A percentile compares a stretch with the other conserved stretches of the same genome.
phyloP scores from a whole-genome alignment of 2,113 vertebrate genomes.

The Periophthalmus modestus region DNA sequence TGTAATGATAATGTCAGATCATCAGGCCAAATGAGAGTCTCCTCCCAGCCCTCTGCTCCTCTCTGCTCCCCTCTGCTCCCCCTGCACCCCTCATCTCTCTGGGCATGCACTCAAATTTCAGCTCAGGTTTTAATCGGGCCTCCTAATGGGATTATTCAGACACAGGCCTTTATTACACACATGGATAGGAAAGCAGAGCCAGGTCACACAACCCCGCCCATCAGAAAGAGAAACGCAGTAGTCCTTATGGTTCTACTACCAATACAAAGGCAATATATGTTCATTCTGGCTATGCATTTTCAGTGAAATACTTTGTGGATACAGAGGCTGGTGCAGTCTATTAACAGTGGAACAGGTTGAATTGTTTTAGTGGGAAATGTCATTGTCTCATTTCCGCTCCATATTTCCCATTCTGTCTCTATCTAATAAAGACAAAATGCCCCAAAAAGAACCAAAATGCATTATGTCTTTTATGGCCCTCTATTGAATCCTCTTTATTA shows the following conservation, averaged over 20 bases:
- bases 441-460: background rate
- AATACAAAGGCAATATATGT: background rate
- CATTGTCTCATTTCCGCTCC: background rate
- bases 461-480: background rate
- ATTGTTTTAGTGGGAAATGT: background rate
- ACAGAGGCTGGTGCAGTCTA: background rate
- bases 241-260: background rate
- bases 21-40: conserved; percentile 45
- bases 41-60: conserved; percentile 49
- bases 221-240: conserved; percentile 31
- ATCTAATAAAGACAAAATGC: conserved; percentile 11
- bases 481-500: conserved; percentile 3
- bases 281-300: background rate
- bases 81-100: conserved; percentile 49
- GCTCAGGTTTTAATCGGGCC: conserved; percentile 74
- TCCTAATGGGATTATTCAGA: conserved; percentile 80
- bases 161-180: conserved; percentile 76
- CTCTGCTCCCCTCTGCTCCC: conserved; percentile 35
- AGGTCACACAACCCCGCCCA: conserved; percentile 63
- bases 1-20: conserved; percentile 57
- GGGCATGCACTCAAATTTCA: conserved; percentile 73
- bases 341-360: background rate
- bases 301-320: background rate
- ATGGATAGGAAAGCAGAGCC: conserved; percentile 69
- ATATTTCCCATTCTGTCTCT: background rate